These are phyloP conservation scores for Trochalopteron elliotii DNA, from an alignment of 2,113 vertebrate genomes.

Conservation along the genomic window DNA sequence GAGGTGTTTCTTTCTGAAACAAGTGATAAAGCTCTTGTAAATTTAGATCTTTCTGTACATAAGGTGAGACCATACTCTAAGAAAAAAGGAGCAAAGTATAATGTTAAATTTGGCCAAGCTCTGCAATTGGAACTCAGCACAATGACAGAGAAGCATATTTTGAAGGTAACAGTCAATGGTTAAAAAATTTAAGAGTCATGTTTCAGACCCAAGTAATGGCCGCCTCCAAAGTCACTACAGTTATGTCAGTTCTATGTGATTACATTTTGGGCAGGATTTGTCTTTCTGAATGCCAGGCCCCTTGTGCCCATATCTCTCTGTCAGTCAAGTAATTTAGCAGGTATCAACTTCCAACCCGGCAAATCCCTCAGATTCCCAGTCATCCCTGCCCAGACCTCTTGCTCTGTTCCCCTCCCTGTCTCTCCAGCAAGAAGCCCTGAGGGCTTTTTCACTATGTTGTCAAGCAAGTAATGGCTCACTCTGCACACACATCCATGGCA, in stretches of 20 bases:
- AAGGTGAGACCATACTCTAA: neutral
- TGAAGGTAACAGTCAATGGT: neutral
- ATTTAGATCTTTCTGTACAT: slow-evolving; percentile 1
- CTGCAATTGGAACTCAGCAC: neutral
- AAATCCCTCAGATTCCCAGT: neutral
- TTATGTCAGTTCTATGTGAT: neutral
- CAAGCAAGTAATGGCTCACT: neutral
- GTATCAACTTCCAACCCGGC: neutral
- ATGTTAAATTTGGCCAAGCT: neutral
- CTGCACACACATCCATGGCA: neutral
- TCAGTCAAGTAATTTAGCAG: neutral
- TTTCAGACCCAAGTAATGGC: neutral
- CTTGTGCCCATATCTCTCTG: neutral
- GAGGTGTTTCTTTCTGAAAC: neutral
- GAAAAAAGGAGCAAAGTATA: neutral
- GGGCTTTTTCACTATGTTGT: neutral
- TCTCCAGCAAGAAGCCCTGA: neutral
- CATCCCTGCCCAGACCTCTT: neutral
- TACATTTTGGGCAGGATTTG: neutral
- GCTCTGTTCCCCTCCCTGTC: neutral
- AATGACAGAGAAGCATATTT: neutral
- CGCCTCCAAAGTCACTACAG: neutral
- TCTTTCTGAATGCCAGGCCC: neutral
- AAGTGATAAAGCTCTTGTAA: neutral
- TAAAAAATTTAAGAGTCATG: neutral